Percentiles rank a stretch among this genome's conserved stretches.
phyloP scores from a whole-genome alignment of 2,888 invertebrate genomes.

The Drosophila maculinotata region DNA sequence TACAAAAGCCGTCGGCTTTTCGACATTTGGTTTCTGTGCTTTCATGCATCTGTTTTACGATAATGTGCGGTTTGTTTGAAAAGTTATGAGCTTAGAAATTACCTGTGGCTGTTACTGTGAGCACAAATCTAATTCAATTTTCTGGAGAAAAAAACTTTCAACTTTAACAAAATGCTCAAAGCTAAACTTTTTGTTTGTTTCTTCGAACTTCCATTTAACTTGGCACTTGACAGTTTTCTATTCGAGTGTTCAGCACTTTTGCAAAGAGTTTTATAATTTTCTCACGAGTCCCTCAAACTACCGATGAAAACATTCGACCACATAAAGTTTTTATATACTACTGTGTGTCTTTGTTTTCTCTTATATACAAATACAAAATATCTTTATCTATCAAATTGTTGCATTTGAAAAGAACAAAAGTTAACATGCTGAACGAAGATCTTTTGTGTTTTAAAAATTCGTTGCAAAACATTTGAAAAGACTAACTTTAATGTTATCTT shows the following conservation, averaged over 20 bases:
- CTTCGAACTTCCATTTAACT: neutral
- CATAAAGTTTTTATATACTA: no score
- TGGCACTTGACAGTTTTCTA: slow-evolving; percentile 38
- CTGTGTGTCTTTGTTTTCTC: neutral
- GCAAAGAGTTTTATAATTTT: neutral
- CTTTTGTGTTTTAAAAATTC: no score
- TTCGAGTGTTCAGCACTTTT: slow-evolving; percentile 6
- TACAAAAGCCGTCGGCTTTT: slow-evolving; percentile 39
- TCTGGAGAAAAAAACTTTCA: neutral
- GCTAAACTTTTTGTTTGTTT: slow-evolving; percentile 14
- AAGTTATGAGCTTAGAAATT: slow-evolving; percentile 20
- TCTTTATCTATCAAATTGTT: neutral
- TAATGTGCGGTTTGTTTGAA: slow-evolving; percentile 33
- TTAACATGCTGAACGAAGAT: neutral
- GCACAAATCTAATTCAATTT: slow-evolving; percentile 33
- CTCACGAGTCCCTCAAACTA: neutral
- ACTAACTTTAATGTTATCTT: no score
- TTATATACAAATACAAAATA: slow-evolving; percentile 1
- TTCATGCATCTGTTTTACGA: slow-evolving; percentile 32
- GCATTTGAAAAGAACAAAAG: neutral
- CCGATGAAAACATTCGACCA: neutral
- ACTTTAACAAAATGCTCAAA: slow-evolving; percentile 7
- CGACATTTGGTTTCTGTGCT: slow-evolving; percentile 27
- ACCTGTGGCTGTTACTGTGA: neutral
- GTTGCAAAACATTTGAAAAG: no score